These are phyloP conservation scores for Andricus curvator DNA, from an alignment of 2,888 invertebrate species.

Conservation along the genomic window DNA sequence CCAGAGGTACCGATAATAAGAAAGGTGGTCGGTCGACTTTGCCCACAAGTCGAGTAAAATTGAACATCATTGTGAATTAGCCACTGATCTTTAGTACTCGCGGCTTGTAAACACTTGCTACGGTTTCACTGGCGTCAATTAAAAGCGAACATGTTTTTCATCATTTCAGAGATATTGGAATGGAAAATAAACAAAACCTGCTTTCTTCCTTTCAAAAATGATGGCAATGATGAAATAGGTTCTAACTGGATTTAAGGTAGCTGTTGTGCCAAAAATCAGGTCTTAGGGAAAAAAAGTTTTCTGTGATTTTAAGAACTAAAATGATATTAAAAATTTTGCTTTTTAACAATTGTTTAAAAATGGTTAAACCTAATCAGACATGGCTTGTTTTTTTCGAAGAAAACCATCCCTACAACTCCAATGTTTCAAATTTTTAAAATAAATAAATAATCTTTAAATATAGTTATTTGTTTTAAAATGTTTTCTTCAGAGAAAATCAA, in stretches of 20 bases:
- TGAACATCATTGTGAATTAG: conserved; percentile 27
- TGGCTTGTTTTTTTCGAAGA: no score
- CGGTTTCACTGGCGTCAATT: conserved; percentile 23
- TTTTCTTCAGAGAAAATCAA: no score
- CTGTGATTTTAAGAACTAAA: no score
- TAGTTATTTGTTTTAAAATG: no score
- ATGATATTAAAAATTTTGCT: no score
- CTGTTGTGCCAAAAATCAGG: no score
- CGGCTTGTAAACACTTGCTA: conserved; percentile 16
- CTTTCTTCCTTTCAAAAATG: neutral
- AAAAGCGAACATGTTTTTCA: conserved; percentile 24
- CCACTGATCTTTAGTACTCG: neutral
- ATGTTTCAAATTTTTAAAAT: no score
- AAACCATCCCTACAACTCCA: no score
- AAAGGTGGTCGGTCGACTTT: conserved; percentile 39
- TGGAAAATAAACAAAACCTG: neutral
- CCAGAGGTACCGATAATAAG: conserved; percentile 37
- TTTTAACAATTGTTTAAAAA: no score
- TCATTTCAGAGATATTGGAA: neutral
- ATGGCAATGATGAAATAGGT: neutral
- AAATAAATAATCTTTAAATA: no score
- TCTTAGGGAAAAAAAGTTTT: no score
- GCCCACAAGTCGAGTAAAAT: conserved; percentile 17
- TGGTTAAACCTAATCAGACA: no score
- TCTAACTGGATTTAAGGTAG: neutral